Percentiles rank a stretch among this genome's conserved stretches.
These are phyloP conservation scores for Cecidostiba fungosa DNA, from an alignment of 2,888 invertebrate genomes.

Conservation along the genomic window DNA sequence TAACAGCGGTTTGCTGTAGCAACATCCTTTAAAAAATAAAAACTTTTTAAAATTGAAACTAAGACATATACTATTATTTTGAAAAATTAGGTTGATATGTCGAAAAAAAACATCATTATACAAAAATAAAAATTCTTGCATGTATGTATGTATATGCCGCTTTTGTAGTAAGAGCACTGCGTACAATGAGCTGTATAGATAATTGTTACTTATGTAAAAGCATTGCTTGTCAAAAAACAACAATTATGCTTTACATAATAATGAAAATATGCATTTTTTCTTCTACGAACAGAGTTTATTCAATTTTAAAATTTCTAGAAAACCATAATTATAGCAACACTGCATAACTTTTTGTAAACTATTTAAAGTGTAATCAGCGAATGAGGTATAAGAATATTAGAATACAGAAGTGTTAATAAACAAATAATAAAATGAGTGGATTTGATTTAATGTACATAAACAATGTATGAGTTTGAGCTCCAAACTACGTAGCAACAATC, in stretches of 20 bases:
- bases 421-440: not conserved
- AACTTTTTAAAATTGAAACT: not conserved
- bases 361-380: too few relatives aligned
- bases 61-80: not conserved
- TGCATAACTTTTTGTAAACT: too few relatives aligned
- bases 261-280: not conserved
- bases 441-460: not conserved
- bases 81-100: too few relatives aligned
- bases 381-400: too few relatives aligned
- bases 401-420: not conserved
- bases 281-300: not conserved
- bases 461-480: not conserved
- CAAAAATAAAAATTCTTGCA: not conserved
- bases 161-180: not conserved
- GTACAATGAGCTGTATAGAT: not conserved
- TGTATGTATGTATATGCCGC: not conserved
- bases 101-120: not conserved
- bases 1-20: slow-evolving; percentile 94
- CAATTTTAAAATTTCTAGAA: not conserved
- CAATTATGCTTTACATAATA: not conserved
- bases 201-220: not conserved
- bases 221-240: not conserved
- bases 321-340: too few relatives aligned
- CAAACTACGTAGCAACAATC: not conserved
- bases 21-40: slow-evolving; percentile 88